These are phyloP conservation scores for Penaeus monodon DNA, from an alignment of 2,888 invertebrate genomes.

Conservation along the genomic window DNA sequence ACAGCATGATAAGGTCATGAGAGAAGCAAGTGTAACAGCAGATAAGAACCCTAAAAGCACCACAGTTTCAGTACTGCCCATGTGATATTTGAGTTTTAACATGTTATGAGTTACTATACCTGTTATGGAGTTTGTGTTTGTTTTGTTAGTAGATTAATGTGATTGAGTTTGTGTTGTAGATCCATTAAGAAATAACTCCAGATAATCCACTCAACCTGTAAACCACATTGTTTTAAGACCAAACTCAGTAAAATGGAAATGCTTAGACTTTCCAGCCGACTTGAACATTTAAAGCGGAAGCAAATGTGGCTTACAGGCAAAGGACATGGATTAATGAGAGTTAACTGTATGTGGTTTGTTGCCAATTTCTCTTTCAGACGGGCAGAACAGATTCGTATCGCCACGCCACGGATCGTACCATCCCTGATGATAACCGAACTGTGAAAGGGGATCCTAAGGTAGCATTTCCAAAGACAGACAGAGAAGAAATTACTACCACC, in stretches of 20 bases:
- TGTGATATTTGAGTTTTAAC: constrained; percentile 15
- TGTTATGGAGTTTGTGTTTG: constrained; percentile 11
- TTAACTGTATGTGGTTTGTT: constrained; percentile 52
- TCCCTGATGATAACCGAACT: constrained; percentile 95
- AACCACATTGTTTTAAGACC: too few species aligned
- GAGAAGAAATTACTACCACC: not conserved
- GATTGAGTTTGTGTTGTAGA: too few species aligned
- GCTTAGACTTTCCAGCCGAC: too few species aligned
- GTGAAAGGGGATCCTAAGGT: constrained; percentile 95
- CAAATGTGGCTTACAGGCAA: constrained; percentile 9
- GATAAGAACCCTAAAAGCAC: not conserved
- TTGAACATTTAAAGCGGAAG: not conserved
- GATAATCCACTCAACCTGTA: too few species aligned
- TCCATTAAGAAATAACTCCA: too few species aligned
- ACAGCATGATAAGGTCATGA: too few species aligned
- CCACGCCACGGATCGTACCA: constrained; percentile 92
- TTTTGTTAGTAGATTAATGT: constrained; percentile 4
- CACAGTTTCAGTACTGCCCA: not conserved
- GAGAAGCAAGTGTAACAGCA: constrained; percentile 2
- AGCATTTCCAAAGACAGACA: constrained; percentile 66
- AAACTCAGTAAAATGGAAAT: too few species aligned
- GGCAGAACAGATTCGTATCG: constrained; percentile 97
- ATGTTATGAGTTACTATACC: constrained; percentile 3
- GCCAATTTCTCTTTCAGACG: constrained; percentile 78
- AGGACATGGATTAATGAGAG: not conserved